Evolutionary conservation across 1,140 invertebrate genomes (phyloP).

Genomic region (Hormaphis cornu): DNA sequence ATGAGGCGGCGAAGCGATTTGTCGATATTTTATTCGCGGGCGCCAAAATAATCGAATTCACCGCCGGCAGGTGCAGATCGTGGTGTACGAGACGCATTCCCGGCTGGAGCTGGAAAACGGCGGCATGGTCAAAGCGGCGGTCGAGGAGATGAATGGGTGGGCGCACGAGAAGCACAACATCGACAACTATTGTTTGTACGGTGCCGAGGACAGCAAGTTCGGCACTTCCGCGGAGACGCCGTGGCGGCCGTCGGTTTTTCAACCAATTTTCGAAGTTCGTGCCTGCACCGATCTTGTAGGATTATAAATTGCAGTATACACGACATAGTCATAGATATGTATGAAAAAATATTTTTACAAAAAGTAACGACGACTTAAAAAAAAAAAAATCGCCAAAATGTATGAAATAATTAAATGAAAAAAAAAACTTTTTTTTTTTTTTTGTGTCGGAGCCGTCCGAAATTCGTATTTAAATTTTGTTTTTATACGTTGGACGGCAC

Average conservation of each 20-base stretch:
- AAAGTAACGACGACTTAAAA: too few relatives aligned
- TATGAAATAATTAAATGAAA: too few relatives aligned
- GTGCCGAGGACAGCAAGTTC: constrained; percentile 4
- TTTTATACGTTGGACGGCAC: too few relatives aligned
- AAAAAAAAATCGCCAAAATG: too few relatives aligned
- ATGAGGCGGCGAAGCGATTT: too few relatives aligned
- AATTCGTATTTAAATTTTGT: too few relatives aligned
- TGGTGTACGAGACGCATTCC: constrained; percentile 61
- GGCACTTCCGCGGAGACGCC: constrained; percentile 12
- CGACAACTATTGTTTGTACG: neutral
- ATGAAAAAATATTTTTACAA: too few relatives aligned
- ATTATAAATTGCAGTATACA: neutral
- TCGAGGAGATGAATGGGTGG: constrained; percentile 53
- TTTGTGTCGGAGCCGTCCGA: too few relatives aligned
- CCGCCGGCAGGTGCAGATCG: constrained; percentile 50
- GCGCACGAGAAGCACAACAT: constrained; percentile 50
- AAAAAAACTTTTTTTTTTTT: too few relatives aligned
- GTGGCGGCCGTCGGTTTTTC: neutral
- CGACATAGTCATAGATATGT: too few relatives aligned
- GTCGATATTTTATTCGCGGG: too few relatives aligned
- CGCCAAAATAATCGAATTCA: too few relatives aligned
- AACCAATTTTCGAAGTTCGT: constrained; percentile 15
- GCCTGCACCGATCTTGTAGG: neutral
- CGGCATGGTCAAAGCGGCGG: constrained; percentile 51
- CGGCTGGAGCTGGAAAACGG: constrained; percentile 56